phyloP scores from a whole-genome alignment of 2,888 invertebrate species.

The Drosophila kokeensis region DNA sequence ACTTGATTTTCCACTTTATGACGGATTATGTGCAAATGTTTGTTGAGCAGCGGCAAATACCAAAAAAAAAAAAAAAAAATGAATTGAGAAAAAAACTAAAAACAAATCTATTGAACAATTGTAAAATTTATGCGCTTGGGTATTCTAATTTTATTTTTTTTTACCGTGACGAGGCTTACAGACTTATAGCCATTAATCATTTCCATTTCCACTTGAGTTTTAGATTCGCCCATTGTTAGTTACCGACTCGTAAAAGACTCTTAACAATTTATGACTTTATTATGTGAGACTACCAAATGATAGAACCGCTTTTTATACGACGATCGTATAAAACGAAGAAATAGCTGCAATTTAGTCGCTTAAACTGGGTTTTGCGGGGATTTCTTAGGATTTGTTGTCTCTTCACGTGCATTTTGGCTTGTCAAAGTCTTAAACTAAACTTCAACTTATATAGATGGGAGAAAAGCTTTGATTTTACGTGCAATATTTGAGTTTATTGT shows the following conservation, averaged over 20 bases:
- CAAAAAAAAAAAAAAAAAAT: constrained; percentile 16
- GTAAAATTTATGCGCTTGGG: constrained; percentile 57
- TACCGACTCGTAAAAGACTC: constrained; percentile 11
- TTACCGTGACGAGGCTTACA: neutral
- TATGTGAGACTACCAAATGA: constrained; percentile 16
- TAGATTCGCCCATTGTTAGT: constrained; percentile 23
- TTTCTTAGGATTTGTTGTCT: neutral
- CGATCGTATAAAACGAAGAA: constrained; percentile 11
- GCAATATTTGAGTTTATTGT: neutral
- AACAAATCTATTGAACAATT: constrained; percentile 57
- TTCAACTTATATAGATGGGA: neutral
- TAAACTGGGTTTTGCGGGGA: neutral
- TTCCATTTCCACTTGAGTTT: constrained; percentile 18
- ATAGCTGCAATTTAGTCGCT: neutral
- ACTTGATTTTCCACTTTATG: constrained; percentile 80
- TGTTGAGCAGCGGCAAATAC: constrained; percentile 27
- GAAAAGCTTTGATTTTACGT: neutral
- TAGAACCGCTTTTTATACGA: constrained; percentile 13
- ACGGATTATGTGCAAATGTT: constrained; percentile 77
- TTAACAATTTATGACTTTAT: constrained; percentile 51
- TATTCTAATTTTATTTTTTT: neutral
- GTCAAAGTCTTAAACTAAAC: neutral
- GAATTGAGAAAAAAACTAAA: neutral
- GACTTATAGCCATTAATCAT: constrained; percentile 57
- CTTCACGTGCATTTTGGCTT: neutral